A percentile compares a stretch with the other conserved stretches of the same genome.
phyloP scores from a whole-genome alignment of 2,797 vertebrate species.

The Adrianichthys oophorus region DNA sequence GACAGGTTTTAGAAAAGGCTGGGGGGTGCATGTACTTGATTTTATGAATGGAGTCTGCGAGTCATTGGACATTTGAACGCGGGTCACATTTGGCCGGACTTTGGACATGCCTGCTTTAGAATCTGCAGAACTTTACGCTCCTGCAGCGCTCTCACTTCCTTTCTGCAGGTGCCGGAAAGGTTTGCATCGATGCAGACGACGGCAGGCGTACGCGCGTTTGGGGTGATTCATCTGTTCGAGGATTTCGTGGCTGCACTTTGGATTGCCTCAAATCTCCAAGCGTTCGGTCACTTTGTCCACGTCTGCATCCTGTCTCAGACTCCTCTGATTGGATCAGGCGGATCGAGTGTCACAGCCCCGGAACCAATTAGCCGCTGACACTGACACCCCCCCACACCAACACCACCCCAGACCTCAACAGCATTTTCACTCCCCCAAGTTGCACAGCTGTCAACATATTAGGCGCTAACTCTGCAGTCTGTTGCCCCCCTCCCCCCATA shows the following conservation, averaged over 20 bases:
- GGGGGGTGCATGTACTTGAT: too few relatives aligned
- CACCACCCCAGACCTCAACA: slow-evolving; percentile 12
- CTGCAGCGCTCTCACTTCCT: too few relatives aligned
- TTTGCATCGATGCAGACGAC: too few relatives aligned
- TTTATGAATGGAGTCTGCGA: too few relatives aligned
- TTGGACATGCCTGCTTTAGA: too few relatives aligned
- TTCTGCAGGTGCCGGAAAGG: too few relatives aligned
- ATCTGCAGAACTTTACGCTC: too few relatives aligned
- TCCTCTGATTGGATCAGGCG: slow-evolving; percentile 66
- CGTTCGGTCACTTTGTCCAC: slow-evolving; percentile 24
- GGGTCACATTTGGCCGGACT: too few relatives aligned
- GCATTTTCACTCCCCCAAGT: slow-evolving; percentile 22
- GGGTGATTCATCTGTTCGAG: background rate
- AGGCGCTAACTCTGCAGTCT: slow-evolving; percentile 43
- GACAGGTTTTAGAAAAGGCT: too few relatives aligned
- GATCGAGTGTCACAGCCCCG: slow-evolving; percentile 63
- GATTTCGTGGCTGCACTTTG: slow-evolving; percentile 4
- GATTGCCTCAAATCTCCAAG: slow-evolving; percentile 20
- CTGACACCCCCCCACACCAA: slow-evolving; percentile 27
- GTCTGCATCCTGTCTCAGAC: slow-evolving; percentile 50
- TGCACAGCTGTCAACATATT: slow-evolving; percentile 60
- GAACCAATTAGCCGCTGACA: slow-evolving; percentile 64
- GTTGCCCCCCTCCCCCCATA: background rate
- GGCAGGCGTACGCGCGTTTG: too few relatives aligned
- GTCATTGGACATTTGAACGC: too few relatives aligned